Conservation (phyloP, 2,113 vertebrate species). For the Pandion haliaetus region DNA sequence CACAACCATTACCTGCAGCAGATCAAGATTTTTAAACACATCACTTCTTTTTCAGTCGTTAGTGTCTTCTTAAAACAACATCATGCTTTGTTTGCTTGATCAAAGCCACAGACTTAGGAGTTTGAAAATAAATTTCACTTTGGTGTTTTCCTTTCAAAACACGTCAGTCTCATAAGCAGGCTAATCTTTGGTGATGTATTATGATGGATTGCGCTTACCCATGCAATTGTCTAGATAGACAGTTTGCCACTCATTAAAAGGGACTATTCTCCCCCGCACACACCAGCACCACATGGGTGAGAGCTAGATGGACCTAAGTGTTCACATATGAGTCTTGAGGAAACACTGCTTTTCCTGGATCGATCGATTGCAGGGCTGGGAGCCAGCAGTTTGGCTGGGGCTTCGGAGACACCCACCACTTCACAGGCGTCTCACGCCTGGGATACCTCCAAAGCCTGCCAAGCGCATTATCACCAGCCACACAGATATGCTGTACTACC, state of each 20-base stretch:
- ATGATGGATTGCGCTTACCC: constrained; percentile 40
- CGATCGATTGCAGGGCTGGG: fast-evolving
- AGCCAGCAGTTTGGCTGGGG: not conserved
- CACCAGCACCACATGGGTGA: not conserved
- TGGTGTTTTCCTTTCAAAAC: constrained; percentile 49
- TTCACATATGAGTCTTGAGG: not conserved
- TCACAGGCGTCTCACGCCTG: not conserved
- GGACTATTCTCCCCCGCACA: not conserved
- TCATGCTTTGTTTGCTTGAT: constrained; percentile 56
- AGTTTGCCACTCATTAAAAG: constrained; percentile 11
- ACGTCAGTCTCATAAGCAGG: not conserved
- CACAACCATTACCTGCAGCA: not conserved
- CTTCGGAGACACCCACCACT: no score
- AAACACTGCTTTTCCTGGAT: not conserved
- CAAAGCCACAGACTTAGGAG: constrained; percentile 35
- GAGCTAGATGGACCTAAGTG: not conserved
- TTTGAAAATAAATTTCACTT: constrained; percentile 52
- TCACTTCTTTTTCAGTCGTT: constrained; percentile 42
- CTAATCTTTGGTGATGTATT: constrained; percentile 30
- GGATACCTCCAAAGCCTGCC: fast-evolving
- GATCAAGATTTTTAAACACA: constrained; percentile 32
- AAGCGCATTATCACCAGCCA: fast-evolving
- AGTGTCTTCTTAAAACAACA: constrained; percentile 55
- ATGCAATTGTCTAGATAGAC: not conserved
- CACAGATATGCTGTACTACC: not conserved